A percentile compares a stretch with the other conserved stretches of the same genome.
Evolutionary conservation across 2,888 invertebrate species (phyloP).

Genomic region (Drosophila greeni): DNA sequence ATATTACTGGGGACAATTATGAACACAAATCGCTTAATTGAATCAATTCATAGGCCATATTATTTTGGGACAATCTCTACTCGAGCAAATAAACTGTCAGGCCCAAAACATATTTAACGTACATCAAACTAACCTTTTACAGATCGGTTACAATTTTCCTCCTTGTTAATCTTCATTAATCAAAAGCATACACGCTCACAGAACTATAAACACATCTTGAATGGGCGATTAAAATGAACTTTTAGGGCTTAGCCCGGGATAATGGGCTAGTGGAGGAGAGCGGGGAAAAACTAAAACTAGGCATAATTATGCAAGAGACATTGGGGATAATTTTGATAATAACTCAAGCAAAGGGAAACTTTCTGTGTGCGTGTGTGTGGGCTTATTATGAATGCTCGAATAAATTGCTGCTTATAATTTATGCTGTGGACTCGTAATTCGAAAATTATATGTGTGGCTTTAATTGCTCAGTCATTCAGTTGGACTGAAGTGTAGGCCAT

Average conservation of each 20-base stretch:
- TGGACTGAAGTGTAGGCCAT: constrained; percentile 24
- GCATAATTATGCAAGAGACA: constrained; percentile 42
- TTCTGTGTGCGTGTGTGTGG: constrained; percentile 9
- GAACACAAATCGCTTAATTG: constrained; percentile 43
- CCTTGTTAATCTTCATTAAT: constrained; percentile 66
- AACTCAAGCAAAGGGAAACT: constrained; percentile 42
- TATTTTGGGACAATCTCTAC: constrained; percentile 31
- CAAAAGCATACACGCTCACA: constrained; percentile 37
- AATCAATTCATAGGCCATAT: constrained; percentile 39
- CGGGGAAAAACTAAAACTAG: constrained; percentile 43
- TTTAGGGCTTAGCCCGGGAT: constrained; percentile 39
- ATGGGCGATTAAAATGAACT: constrained; percentile 37
- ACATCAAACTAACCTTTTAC: constrained; percentile 41
- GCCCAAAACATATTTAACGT: constrained; percentile 26
- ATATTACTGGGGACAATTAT: background rate
- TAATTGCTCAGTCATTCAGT: constrained; percentile 45
- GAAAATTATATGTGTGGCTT: constrained; percentile 40
- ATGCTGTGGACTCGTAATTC: constrained; percentile 48
- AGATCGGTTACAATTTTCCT: constrained; percentile 55
- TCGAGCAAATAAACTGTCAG: constrained; percentile 51
- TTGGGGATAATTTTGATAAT: constrained; percentile 40
- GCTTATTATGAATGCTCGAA: constrained; percentile 62
- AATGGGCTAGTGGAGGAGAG: constrained; percentile 20
- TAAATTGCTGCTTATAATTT: constrained; percentile 56
- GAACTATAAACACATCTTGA: constrained; percentile 47